phyloP scores from a whole-genome alignment of 2,888 invertebrate genomes.

The Trachelus stipa region DNA sequence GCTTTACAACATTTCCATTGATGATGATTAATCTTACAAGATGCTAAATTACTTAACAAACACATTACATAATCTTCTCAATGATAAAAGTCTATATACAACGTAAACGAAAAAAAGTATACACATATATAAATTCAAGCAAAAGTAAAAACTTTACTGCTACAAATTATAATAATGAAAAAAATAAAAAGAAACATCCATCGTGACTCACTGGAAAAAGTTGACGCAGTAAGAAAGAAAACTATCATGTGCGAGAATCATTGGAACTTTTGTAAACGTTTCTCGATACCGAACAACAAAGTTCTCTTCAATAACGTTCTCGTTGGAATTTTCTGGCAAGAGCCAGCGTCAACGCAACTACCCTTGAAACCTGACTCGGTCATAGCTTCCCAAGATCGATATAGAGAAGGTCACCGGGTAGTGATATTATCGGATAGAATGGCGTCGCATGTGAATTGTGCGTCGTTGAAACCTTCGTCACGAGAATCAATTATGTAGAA shows the following conservation, averaged over 20 bases:
- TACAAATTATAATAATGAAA: background rate
- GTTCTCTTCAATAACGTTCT: background rate
- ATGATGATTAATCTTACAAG: background rate
- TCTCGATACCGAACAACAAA: background rate
- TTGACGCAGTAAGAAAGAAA: background rate
- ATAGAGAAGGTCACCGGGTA: constrained; percentile 14
- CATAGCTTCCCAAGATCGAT: constrained; percentile 25
- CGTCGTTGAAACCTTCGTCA: background rate
- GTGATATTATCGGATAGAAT: constrained; percentile 2
- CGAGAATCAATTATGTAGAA: background rate
- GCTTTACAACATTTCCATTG: background rate
- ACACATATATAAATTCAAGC: background rate
- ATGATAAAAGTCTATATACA: background rate
- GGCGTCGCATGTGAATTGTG: background rate
- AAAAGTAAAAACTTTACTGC: background rate
- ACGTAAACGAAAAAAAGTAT: background rate
- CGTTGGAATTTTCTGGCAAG: background rate
- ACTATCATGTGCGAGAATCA: background rate
- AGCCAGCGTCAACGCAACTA: constrained; percentile 11
- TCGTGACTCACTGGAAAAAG: background rate
- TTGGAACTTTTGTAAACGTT: background rate
- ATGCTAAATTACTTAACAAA: background rate
- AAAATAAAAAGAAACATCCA: background rate
- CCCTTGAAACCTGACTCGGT: constrained; percentile 16
- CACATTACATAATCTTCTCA: background rate